Evolutionary conservation across 1,140 invertebrate species (phyloP).

Genomic region (Zaprionus ghesquierei): DNA sequence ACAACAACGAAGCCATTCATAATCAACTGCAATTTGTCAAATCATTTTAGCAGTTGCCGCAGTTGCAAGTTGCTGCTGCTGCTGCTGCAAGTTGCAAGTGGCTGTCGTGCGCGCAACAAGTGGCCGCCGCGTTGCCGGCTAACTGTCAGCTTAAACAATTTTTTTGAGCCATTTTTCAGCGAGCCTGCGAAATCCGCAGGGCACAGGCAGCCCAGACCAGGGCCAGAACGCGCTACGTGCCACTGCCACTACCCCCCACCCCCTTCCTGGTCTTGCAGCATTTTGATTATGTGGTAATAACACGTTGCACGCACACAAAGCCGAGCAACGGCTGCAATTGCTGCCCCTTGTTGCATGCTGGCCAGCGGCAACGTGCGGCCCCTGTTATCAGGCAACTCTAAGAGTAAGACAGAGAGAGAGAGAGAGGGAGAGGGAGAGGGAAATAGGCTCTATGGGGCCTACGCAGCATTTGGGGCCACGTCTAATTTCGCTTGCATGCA

Average conservation of each 20-base stretch:
- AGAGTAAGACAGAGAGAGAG: too few species aligned
- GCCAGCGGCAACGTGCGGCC: slow-evolving; percentile 34
- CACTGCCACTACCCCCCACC: slow-evolving; percentile 12
- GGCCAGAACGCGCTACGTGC: slow-evolving; percentile 53
- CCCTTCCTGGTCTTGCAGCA: slow-evolving; percentile 42
- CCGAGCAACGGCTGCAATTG: slow-evolving; percentile 23
- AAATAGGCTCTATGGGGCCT: too few species aligned
- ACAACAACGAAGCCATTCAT: slow-evolving; percentile 55
- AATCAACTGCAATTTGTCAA: slow-evolving; percentile 77
- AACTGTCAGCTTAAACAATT: slow-evolving; percentile 79
- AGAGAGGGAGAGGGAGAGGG: too few species aligned
- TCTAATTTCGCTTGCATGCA: slow-evolving; percentile 72
- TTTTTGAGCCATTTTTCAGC: slow-evolving; percentile 73
- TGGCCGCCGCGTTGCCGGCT: slow-evolving; percentile 39
- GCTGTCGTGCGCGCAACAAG: slow-evolving; percentile 43
- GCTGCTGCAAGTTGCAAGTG: slow-evolving; percentile 26
- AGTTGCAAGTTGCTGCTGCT: slow-evolving; percentile 7
- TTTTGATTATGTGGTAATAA: slow-evolving; percentile 80
- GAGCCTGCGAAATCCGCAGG: slow-evolving; percentile 6
- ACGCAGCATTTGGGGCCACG: slow-evolving; percentile 39
- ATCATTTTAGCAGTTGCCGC: slow-evolving; percentile 48
- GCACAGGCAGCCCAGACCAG: slow-evolving; percentile 3
- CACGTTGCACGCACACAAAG: slow-evolving; percentile 72
- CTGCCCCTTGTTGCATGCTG: slow-evolving; percentile 38
- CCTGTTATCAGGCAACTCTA: slow-evolving; percentile 72